Evolutionary conservation across 2,797 vertebrate genomes (phyloP), one percentile per base, ranked within the genome.

Genomic region (Zenarchopterus dispar): DNA sequence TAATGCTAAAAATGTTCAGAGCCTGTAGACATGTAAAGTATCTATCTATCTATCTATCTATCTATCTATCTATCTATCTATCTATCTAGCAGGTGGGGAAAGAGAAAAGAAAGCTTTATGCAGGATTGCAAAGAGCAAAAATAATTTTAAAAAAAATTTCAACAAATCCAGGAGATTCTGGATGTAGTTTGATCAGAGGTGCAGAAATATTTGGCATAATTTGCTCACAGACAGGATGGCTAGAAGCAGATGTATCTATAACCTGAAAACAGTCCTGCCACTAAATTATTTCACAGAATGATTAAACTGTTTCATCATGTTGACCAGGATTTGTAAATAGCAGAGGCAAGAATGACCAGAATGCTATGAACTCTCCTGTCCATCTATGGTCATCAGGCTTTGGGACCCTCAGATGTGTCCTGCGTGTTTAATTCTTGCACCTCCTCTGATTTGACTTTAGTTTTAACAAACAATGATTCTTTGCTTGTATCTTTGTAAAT

Each of bases 1-100:
- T 28, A 6, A 28, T n/a, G n/a, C n/a, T n/a, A n/a, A n/a, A n/a
- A n/a, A n/a, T n/a, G n/a, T n/a, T n/a, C n/a, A n/a, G n/a, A n/a
- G n/a, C n/a, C n/a, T n/a, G n/a, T n/a, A n/a, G n/a, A n/a, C n/a
- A n/a, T n/a, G n/a, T n/a, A n/a, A n/a, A n/a, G n/a, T 49, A 49
- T 49, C 31, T 36, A 53, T 36, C 50, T 36, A 39, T 36, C 50
- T 53, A 53, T 36, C 50, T 51, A 33, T 33, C 28, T 28, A n/a
- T 11, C 48, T 18, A 28, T 28, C 48, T 31, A 31, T 31, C 48
- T 51, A 18, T 31, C 26, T 31, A 31, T 31, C 49, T 51, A 19
- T 31, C 49, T 50, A 50, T 13, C 49, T 47, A 23, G 3, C 5
- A 17, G 10, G 19, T 8, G 7, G 19, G n/a, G 5, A 45, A 16